These are phyloP conservation scores for Cantharis nigra DNA, from an alignment of 2,888 invertebrate genomes.

Conservation along the genomic window DNA sequence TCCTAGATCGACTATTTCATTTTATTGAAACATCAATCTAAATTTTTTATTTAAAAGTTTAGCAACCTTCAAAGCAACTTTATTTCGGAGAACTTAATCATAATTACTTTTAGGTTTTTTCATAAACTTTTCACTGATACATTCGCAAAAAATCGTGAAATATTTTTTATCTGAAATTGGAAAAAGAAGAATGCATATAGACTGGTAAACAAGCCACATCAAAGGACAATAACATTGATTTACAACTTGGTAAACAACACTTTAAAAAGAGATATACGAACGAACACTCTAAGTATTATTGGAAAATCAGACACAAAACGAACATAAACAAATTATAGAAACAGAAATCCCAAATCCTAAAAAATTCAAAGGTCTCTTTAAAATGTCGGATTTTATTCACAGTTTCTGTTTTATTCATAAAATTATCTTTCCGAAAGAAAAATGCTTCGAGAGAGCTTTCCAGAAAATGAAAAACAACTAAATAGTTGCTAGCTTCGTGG, in stretches of 20 bases:
- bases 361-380: neutral
- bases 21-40: slow-evolving; percentile 10
- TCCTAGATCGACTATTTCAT: slow-evolving; percentile 16
- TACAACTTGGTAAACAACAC: neutral
- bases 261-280: neutral
- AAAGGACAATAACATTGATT: neutral
- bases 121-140: neutral
- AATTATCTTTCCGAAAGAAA: neutral
- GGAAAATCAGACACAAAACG: neutral
- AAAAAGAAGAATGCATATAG: neutral
- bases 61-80: neutral
- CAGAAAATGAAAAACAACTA: neutral
- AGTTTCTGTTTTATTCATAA: neutral
- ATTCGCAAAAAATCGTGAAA: neutral
- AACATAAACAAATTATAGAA: neutral
- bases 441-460: neutral
- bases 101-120: neutral
- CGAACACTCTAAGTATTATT: neutral
- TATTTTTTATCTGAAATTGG: neutral
- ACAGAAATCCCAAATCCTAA: neutral
- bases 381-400: neutral
- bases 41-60: slow-evolving; percentile 6
- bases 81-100: neutral
- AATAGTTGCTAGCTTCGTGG: neutral
- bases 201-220: neutral